Conservation (phyloP, 2,797 vertebrate genomes). For the Fratercula arctica region DNA sequence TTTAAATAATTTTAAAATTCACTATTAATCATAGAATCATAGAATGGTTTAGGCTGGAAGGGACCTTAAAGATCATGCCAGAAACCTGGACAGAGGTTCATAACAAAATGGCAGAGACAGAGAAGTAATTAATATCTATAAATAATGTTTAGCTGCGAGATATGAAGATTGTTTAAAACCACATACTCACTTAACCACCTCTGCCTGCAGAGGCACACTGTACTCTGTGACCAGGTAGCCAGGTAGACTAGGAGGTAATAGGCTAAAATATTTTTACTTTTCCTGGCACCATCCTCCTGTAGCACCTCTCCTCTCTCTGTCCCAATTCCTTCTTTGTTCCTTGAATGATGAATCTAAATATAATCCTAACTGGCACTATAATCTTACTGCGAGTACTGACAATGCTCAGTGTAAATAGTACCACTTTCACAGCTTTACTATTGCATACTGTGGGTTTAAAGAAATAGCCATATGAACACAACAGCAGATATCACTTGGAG, state of each 20-base stretch:
- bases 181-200: constrained; percentile 24
- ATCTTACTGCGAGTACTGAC: neutral
- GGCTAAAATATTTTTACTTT: constrained; percentile 24
- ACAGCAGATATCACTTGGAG: neutral
- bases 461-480: neutral
- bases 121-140: constrained; percentile 74
- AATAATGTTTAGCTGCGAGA: constrained; percentile 72
- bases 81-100: constrained; percentile 65
- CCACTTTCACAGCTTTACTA: neutral
- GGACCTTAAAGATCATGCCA: neutral
- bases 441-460: neutral
- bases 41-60: neutral
- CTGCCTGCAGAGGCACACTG: constrained; percentile 37
- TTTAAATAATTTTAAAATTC: constrained; percentile 66
- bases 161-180: constrained; percentile 65
- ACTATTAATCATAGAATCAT: constrained; percentile 39
- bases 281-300: neutral
- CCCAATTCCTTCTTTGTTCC: neutral
- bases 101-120: constrained; percentile 72
- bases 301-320: neutral
- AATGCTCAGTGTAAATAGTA: neutral
- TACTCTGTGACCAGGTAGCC: constrained; percentile 18
- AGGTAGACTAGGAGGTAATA: neutral
- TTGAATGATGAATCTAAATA: neutral
- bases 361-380: neutral